Base-by-base conservation (phyloP, 92 coral and sea anemone genomes). In the Siderastrea radians region DNA sequence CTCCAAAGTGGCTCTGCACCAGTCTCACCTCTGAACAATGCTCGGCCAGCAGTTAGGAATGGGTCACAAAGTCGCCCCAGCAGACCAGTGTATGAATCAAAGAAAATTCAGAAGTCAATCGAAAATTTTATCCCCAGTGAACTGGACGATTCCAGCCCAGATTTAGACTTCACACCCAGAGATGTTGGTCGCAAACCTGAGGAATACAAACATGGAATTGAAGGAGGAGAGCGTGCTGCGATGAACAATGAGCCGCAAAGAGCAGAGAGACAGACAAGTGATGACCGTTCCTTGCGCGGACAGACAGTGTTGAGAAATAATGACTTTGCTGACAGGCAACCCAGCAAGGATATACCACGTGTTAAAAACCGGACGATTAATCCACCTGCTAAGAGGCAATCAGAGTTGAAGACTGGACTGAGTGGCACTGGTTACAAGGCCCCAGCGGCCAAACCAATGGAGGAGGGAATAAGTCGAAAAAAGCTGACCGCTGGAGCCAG, bases 21-120 rank as follows among this genome's bases (percentile, higher is more conserved):
- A 7, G 58, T 8, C 2, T 74, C 82, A 45, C 70, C 48, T 45
- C 66, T 71, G 48, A 82, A 71, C 78, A 82, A 82, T 53, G 16
- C 86, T 12, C 75, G 77, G 54, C 55, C 86, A 17, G 4, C 17
- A 16, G 86, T 46, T 15, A 70, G 86, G 51, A 55, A 2, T 6
- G 86, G 86, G 52, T 68, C 86, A 57, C 9, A 11, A 82, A 54
- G 86, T 70, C 86, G 86, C 46, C 86, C 86, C 53, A 82, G 86
- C 51, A 82, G 86, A 60, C 86, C 86, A 1, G 86, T 82, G 67
- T 82, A 71, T 49, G 86, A 71, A 81, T 46, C 77, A 57, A 81
- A 55, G 77, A 71, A 48, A 59, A 70, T 49, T 52, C 68, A 45
- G 45, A 70, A 70, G 47, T 19, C 78, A 26, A 8, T 55, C 2